Base-by-base conservation (phyloP, 2,113 vertebrate genomes). In the Aleadryas rufinucha region DNA sequence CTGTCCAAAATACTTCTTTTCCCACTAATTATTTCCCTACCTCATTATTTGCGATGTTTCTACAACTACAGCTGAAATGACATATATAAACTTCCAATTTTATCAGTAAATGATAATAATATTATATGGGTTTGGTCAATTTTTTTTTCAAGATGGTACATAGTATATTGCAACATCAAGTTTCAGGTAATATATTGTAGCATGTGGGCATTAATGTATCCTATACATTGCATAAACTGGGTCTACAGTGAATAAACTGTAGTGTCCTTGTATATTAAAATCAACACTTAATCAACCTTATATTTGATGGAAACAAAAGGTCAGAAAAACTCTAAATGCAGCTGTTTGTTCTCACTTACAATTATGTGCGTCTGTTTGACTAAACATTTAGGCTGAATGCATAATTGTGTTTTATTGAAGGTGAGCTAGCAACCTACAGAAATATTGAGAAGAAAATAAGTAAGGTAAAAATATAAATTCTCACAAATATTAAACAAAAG, bases 1-100 rank as follows among this genome's bases (percentile, higher is more conserved):
- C 74, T 93, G 68, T 88, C 92, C 64, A 92, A 84, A 91, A 95
- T 76, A 57, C 44, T 92, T 54, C 28, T 93, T 94, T 93, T 93
- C 64, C 52, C 59, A 88, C 87, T 94, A 93, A 96, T 95, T 86
- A 64, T 92, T 95, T 95, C 28, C 30, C 59, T 86, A 60, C 31
- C 33, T 93, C 71, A 72, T 89, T 94, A 68, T 68, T 60, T 64
- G 42, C 3, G 3, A 64, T 37, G 23, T 44, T 92, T 91, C 72
- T 87, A 56, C 23, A 74, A 59, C 50, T 90, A 69, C 7, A 77
- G 35, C 19, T 60, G 11, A 56, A 79, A 65, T 33, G 3, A 86
- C 94, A 74, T 31, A 35, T 33, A 87, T 28, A 60, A 90, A 74
- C 13, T 28, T 31, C 10, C 33, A 63, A 59, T 74, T 81, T 56